Evolutionary conservation across 2,888 invertebrate species (phyloP).

Genomic region (Chirona hameri): DNA sequence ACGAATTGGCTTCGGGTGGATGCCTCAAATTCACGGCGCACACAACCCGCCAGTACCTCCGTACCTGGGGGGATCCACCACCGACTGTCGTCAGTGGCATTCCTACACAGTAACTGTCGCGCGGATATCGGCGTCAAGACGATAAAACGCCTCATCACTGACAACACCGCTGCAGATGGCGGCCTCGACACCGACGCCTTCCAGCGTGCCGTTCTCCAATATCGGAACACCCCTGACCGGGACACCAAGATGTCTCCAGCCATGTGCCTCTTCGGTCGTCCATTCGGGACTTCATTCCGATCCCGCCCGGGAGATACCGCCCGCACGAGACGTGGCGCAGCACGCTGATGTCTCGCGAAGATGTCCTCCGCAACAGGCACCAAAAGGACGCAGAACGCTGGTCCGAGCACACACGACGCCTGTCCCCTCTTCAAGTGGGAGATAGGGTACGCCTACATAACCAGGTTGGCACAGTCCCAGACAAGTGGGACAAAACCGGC

Average conservation of each 20-base stretch:
- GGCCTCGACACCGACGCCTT: background rate
- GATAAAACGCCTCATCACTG: too few species aligned
- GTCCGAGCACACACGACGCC: background rate
- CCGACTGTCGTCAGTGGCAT: too few species aligned
- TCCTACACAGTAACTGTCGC: too few species aligned
- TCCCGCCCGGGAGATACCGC: background rate
- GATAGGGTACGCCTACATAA: background rate
- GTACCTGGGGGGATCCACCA: too few species aligned
- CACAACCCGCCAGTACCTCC: too few species aligned
- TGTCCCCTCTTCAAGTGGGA: background rate
- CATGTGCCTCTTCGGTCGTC: background rate
- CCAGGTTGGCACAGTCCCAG: background rate
- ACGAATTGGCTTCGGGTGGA: conserved; percentile 33
- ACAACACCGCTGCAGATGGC: too few species aligned
- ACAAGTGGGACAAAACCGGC: background rate
- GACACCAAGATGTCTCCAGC: background rate
- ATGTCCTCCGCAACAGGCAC: conserved; percentile 24
- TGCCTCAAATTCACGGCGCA: background rate
- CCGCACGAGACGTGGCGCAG: conserved; percentile 25
- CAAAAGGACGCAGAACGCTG: background rate
- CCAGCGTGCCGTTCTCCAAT: background rate
- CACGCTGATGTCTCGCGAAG: too few species aligned
- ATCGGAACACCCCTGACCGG: background rate
- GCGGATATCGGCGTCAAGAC: too few species aligned
- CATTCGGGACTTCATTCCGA: background rate